These are phyloP conservation scores for Rhagoletis pomonella DNA, from an alignment of 1,140 invertebrate genomes.

Conservation along the genomic window DNA sequence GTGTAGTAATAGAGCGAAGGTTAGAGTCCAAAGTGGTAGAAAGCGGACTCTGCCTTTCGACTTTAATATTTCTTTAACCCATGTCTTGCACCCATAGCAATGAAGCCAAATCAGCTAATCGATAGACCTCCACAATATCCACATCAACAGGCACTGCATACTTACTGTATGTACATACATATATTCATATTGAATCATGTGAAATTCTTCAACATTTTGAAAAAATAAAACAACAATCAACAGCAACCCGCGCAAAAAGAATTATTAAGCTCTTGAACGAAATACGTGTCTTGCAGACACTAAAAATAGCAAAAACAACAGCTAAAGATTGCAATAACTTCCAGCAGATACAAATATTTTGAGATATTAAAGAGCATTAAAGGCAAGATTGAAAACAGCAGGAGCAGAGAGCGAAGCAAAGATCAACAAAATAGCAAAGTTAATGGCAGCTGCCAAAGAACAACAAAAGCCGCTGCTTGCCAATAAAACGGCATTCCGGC, in stretches of 20 bases:
- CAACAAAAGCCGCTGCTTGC: not conserved
- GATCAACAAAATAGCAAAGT: slow-evolving; percentile 1
- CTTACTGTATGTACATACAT: too few species aligned
- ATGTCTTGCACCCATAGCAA: too few species aligned
- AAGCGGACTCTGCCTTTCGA: too few species aligned
- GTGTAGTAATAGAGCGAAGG: too few species aligned
- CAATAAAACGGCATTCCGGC: not conserved
- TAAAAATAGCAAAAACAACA: not conserved
- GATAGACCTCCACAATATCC: too few species aligned
- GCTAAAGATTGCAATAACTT: not conserved
- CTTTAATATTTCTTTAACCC: too few species aligned
- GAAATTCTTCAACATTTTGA: too few species aligned
- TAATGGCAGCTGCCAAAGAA: not conserved
- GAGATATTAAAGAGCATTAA: not conserved
- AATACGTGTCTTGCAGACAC: not conserved
- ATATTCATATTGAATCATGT: too few species aligned
- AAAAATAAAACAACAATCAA: not conserved
- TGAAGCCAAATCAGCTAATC: too few species aligned
- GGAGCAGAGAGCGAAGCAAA: not conserved
- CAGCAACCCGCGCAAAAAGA: not conserved
- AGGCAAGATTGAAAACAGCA: not conserved
- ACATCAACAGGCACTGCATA: too few species aligned
- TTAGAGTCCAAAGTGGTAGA: too few species aligned
- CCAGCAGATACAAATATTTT: not conserved
- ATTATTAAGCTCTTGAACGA: not conserved